Percentiles rank a stretch among this genome's conserved stretches.
These are phyloP conservation scores for Diprion similis DNA, from an alignment of 1,140 invertebrate species.

Conservation along the genomic window DNA sequence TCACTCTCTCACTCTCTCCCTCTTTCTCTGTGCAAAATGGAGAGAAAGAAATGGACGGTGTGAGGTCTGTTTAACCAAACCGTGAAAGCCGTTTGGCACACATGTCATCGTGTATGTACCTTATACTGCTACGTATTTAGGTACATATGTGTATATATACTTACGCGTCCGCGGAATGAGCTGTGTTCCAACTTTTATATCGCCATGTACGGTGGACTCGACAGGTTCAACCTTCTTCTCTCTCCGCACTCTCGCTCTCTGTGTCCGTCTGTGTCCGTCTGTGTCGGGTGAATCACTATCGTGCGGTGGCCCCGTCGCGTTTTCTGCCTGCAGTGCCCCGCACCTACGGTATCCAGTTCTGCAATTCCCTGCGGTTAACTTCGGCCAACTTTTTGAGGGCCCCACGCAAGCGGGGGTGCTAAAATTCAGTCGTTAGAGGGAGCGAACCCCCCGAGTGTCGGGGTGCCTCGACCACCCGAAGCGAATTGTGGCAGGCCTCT, in stretches of 20 bases:
- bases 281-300: background rate
- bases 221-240: background rate
- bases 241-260: background rate
- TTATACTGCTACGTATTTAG: too few relatives aligned
- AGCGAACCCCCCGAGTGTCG: background rate
- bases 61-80: too few relatives aligned
- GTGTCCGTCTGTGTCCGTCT: background rate
- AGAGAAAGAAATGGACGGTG: too few relatives aligned
- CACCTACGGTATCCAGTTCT: background rate
- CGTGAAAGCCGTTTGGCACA: too few relatives aligned
- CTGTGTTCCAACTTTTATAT: background rate
- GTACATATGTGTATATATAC: too few relatives aligned
- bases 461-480: background rate
- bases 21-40: too few relatives aligned
- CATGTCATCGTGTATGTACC: too few relatives aligned
- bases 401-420: background rate
- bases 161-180: too few relatives aligned
- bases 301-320: background rate
- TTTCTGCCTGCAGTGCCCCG: background rate
- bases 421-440: background rate
- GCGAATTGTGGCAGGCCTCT: constrained; percentile 26
- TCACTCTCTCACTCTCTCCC: too few relatives aligned
- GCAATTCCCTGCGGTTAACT: constrained; percentile 2
- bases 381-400: background rate
- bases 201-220: background rate